Evolutionary conservation across 2,797 vertebrate species (phyloP).

Genomic region (Gallinago nigripennis): DNA sequence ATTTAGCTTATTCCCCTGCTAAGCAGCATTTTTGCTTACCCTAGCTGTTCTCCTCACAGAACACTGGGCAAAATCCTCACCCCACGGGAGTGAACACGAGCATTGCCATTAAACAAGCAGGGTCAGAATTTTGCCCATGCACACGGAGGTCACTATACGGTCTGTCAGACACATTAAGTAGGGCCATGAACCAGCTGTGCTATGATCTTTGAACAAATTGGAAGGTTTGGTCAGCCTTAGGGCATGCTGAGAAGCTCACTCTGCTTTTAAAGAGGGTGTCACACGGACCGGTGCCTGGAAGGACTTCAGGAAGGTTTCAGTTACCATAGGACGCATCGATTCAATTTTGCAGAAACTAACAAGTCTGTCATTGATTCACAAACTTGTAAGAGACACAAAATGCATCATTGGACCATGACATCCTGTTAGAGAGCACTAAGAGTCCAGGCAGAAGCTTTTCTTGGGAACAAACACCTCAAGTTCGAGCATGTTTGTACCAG

Average conservation of each 20-base stretch:
- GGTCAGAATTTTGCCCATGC: neutral
- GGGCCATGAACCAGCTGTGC: neutral
- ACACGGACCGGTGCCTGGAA: neutral
- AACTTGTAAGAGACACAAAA: neutral
- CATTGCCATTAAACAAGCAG: neutral
- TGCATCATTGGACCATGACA: neutral
- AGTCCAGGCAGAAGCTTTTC: neutral
- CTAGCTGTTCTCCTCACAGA: neutral
- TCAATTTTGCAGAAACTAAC: neutral
- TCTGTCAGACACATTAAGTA: neutral
- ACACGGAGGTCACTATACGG: neutral
- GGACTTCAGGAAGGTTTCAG: neutral
- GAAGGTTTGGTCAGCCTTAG: neutral
- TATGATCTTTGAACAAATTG: neutral
- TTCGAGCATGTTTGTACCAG: neutral
- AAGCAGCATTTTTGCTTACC: neutral
- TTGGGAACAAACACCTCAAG: neutral
- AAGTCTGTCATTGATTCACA: neutral
- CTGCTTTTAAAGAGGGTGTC: neutral
- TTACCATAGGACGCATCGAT: accelerated
- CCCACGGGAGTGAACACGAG: neutral
- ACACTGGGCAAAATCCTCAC: neutral
- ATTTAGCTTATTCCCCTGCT: neutral
- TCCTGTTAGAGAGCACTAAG: neutral
- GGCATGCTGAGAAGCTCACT: neutral